phyloP scores from a whole-genome alignment of 2,888 invertebrate species.

The Apodemia zela region DNA sequence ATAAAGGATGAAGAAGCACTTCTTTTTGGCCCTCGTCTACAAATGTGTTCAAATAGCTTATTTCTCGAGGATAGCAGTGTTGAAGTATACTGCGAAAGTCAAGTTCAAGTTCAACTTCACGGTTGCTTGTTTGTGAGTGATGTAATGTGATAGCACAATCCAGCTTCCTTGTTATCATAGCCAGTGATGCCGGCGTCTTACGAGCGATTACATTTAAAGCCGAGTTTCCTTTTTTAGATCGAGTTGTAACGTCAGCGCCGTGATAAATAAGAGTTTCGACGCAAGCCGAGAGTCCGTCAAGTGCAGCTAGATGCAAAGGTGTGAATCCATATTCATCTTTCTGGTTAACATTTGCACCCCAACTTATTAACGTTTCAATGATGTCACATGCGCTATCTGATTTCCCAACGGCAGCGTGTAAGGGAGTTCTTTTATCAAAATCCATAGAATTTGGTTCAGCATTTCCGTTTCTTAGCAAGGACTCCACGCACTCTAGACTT shows the following conservation, averaged over 20 bases:
- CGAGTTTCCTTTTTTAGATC: slow-evolving; percentile 92
- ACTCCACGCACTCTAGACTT: slow-evolving; percentile 89
- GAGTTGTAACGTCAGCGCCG: slow-evolving; percentile 93
- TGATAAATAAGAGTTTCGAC: slow-evolving; percentile 91
- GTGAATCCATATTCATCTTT: slow-evolving; percentile 93
- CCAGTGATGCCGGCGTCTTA: slow-evolving; percentile 92
- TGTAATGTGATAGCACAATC: slow-evolving; percentile 90
- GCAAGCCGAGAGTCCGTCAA: slow-evolving; percentile 91
- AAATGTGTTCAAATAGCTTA: slow-evolving; percentile 91
- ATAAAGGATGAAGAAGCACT: slow-evolving; percentile 91
- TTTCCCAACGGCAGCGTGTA: slow-evolving; percentile 92
- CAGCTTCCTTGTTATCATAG: slow-evolving; percentile 89
- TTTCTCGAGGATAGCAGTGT: slow-evolving; percentile 91
- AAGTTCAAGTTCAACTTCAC: slow-evolving; percentile 89
- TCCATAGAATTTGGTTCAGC: slow-evolving; percentile 90
- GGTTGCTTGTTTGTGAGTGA: slow-evolving; percentile 88
- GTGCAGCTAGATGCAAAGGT: slow-evolving; percentile 90
- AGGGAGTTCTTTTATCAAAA: slow-evolving; percentile 88
- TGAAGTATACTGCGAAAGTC: slow-evolving; percentile 91
- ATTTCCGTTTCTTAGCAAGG: slow-evolving; percentile 85
- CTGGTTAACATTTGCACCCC: slow-evolving; percentile 90
- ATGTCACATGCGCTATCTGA: slow-evolving; percentile 90
- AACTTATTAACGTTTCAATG: slow-evolving; percentile 87
- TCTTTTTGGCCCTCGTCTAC: slow-evolving; percentile 94
- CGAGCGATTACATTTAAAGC: slow-evolving; percentile 91